Conservation (phyloP, 2,113 vertebrate genomes). For the Gadus chalcogrammus region DNA sequence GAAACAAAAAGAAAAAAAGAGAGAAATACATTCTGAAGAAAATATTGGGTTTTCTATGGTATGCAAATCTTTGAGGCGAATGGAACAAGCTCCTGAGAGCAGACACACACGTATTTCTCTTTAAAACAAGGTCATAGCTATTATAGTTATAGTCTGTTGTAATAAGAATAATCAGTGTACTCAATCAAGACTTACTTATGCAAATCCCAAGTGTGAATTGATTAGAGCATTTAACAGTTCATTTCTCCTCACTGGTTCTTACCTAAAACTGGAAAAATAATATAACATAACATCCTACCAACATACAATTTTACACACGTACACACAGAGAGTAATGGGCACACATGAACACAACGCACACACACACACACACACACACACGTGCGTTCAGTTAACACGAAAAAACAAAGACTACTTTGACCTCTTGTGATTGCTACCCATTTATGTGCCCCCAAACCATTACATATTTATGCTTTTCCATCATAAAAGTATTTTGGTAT, state of each 20-base stretch:
- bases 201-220: background rate
- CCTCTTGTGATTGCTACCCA: conserved; percentile 31
- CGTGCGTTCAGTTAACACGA: background rate
- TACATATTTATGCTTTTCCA: conserved; percentile 46
- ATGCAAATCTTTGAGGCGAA: conserved; percentile 23
- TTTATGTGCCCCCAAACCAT: conserved; percentile 26
- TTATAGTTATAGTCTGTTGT: too few relatives aligned
- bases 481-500: conserved; percentile 49
- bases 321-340: conserved; percentile 10
- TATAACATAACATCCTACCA: too few relatives aligned
- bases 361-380: background rate
- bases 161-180: too few relatives aligned
- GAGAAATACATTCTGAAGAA: conserved; percentile 9
- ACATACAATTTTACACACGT: conserved; percentile 6
- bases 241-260: too few relatives aligned
- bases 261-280: too few relatives aligned
- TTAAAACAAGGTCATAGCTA: too few relatives aligned
- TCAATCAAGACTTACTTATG: background rate
- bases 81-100: conserved; percentile 13
- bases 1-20: background rate
- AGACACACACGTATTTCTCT: conserved; percentile 7
- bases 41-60: conserved; percentile 7
- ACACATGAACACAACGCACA: conserved; percentile 10
- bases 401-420: conserved; percentile 25
- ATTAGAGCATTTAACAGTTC: background rate